Evolutionary conservation across 2,113 vertebrate species (phyloP).

Genomic region (Aplodontia rufa): DNA sequence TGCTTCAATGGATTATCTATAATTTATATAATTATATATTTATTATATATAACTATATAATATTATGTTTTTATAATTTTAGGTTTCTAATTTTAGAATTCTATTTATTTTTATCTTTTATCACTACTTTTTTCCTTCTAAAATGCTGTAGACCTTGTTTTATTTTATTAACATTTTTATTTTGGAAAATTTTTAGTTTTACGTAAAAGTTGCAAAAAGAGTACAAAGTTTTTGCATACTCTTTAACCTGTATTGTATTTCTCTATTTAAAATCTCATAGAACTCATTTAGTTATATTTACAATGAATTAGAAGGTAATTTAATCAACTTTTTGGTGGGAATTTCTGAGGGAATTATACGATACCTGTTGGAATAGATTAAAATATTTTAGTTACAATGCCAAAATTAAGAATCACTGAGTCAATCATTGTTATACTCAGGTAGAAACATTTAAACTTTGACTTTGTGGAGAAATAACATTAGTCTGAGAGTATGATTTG

Average conservation of each 20-base stretch:
- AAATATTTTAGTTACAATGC: not conserved
- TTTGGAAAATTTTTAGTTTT: not conserved
- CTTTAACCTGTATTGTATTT: not conserved
- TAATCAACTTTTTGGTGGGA: not conserved
- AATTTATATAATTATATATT: no score
- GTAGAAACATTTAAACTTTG: not conserved
- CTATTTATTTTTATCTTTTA: slow-evolving; percentile 9
- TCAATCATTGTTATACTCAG: not conserved
- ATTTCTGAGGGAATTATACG: not conserved
- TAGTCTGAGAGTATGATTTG: not conserved
- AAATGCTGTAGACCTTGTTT: not conserved
- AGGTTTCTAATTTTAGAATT: not conserved
- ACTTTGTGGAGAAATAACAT: not conserved
- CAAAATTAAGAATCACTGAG: not conserved
- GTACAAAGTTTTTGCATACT: not conserved
- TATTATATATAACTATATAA: no score
- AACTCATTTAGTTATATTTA: not conserved
- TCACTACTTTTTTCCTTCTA: not conserved
- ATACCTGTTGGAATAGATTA: not conserved
- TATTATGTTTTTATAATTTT: no score
- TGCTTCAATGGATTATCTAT: not conserved
- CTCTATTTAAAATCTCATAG: not conserved
- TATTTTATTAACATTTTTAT: not conserved
- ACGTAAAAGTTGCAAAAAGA: not conserved
- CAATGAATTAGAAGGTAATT: slow-evolving; percentile 9